phyloP scores from a whole-genome alignment of 1,140 invertebrate genomes.

The Cotesia typhae region DNA sequence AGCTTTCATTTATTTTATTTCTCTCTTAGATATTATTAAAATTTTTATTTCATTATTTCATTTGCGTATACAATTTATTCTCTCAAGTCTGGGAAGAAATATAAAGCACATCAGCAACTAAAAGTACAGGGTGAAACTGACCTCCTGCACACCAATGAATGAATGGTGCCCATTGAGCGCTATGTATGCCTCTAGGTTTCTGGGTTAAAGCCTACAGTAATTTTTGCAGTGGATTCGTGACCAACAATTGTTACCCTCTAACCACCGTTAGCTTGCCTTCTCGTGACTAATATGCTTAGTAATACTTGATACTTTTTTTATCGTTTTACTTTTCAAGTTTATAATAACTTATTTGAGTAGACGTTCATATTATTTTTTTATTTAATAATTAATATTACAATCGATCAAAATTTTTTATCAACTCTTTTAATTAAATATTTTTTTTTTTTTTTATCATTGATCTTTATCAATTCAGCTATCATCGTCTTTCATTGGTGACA shows the following conservation, averaged over 20 bases:
- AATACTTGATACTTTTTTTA: no score
- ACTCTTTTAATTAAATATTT: no score
- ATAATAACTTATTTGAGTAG: no score
- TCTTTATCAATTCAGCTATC: no score
- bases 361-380: no score
- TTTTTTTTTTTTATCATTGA: no score
- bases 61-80: background rate
- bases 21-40: background rate
- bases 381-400: no score
- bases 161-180: conserved; percentile 54
- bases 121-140: conserved; percentile 50
- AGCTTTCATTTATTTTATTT: background rate
- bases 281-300: no score
- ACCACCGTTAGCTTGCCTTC: no score
- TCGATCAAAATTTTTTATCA: no score
- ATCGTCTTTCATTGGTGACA: no score
- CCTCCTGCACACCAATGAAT: conserved; percentile 58
- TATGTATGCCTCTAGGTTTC: conserved; percentile 31
- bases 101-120: conserved; percentile 46
- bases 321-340: no score
- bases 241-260: background rate
- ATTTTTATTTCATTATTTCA: background rate
- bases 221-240: conserved; percentile 19
- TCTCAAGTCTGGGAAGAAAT: conserved; percentile 26
- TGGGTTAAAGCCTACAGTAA: conserved; percentile 15